Evolutionary conservation across 2,888 invertebrate genomes (phyloP), one percentile per base, ranked within the genome.

Genomic region (Diaprepes abbreviatus): DNA sequence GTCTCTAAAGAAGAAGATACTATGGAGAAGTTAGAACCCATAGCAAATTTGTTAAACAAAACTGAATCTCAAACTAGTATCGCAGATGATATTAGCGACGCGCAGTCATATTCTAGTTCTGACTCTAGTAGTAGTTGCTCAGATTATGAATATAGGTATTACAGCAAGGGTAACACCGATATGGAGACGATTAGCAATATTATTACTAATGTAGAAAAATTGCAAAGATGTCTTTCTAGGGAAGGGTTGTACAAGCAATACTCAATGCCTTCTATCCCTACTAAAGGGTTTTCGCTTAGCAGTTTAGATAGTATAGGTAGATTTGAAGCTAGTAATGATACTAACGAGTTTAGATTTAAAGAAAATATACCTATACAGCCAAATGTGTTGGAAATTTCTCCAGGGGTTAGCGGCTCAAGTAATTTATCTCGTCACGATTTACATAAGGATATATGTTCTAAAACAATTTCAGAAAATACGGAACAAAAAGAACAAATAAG

Each of bases 101-200:
- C 45, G 17, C 73, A 65, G 21, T 76, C 75, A 50, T 76, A 74
- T 48, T 75, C 76, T 5, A 71, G 64, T 38, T 54, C 62, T 28
- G 71, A 71, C 24, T 64, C 64, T n/a, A 77, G 75, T 35, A 76
- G 76, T 57, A 79, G 79, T 48, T 74, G 78, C 36, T 77, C 79
- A 74, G 80, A 75, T 33, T 73, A 71, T 54, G 87, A 87, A 74
- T 79, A 85, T 17, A 78, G 80, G 38, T 80, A 82, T n/a, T 87
- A 88, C 70, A 81, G 83, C 40, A 85, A 86, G 54, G 81, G 80
- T 35, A 81, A 83, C 24, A 76, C 85, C 24, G 80, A 81, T 66
- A 77, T 80, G 45, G 89, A 89, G 77, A 89, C 89, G 7, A 86
- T 89, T 1, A 87, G 88, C 76, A 87, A 88, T 54, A 85, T 89